Evolutionary conservation across 2,797 vertebrate genomes (phyloP), one percentile per base, ranked within the genome.

Genomic region (Syngnathus rostellatus): DNA sequence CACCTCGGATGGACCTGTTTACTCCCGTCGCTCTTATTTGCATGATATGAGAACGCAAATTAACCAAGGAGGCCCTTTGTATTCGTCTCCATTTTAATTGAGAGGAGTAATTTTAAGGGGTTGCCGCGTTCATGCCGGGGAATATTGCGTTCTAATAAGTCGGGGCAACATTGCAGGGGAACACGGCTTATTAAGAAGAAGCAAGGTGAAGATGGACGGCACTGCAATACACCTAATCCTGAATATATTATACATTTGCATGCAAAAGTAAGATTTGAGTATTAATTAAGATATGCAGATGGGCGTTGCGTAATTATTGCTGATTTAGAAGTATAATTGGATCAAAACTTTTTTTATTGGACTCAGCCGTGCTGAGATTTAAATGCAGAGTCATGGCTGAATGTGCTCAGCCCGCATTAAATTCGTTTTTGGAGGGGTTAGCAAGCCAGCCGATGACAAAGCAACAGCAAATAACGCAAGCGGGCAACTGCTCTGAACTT

Each of bases 231-330:
- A 91, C 87, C 89, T 92, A 90, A 91, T 91, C 89, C 89, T 87
- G 89, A 89, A 89, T 90, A 88, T 87, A 91, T 90, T 90, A 88
- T 79, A 86, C 63, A 88, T 91, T 81, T 87, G 87, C 87, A 90
- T 90, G 87, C 84, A 84, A 85, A 88, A 85, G 76, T 84, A 84
- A 86, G 83, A 91, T 91, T 89, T 87, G 83, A 90, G 90, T 91
- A 91, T 87, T 89, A 89, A 91, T 90, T 90, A 85, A 89, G 91
- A 89, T 86, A 90, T 90, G 87, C 83, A 90, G 87, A 92, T 88
- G 74, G 83, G 80, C 82, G 86, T 89, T 77, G 79, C 78, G 86
- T 89, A 91, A 91, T 91, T 86, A 89, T 86, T 81, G 76, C 85
- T 85, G 81, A 86, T 89, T 90, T 87, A 85, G 82, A 87, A 88